Conservation (phyloP, 1,140 invertebrate species). For the Paralvinella palmiformis region DNA sequence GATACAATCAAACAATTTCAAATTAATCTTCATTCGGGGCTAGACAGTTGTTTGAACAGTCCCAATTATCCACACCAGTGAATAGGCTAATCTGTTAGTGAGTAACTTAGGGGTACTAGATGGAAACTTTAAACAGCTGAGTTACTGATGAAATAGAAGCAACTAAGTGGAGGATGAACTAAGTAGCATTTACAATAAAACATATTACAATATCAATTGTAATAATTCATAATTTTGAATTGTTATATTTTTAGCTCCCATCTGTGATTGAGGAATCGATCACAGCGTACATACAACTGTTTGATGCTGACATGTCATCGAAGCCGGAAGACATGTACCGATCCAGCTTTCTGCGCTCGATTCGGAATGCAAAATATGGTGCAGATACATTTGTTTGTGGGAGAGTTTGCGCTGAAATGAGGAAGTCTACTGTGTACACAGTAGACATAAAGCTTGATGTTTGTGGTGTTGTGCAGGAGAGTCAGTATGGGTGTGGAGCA, state of each 20-base stretch:
- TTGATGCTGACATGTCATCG: neutral
- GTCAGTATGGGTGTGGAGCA: no score
- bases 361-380: neutral
- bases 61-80: slow-evolving; percentile 1
- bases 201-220: neutral
- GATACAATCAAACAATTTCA: slow-evolving; percentile 6
- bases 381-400: no score
- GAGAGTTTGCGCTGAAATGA: no score
- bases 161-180: neutral
- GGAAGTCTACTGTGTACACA: no score
- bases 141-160: neutral
- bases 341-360: neutral
- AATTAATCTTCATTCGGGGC: neutral
- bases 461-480: no score
- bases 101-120: neutral
- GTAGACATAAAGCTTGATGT: no score
- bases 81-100: slow-evolving; percentile 1
- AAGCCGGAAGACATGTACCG: neutral
- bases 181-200: slow-evolving; percentile 2
- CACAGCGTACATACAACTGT: no score
- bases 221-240: neutral
- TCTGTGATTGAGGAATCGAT: no score
- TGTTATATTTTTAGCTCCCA: no score
- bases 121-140: neutral
- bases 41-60: slow-evolving; percentile 3